These are phyloP conservation scores for Scartelaos histophorus DNA, from an alignment of 2,113 vertebrate species.

Conservation along the genomic window DNA sequence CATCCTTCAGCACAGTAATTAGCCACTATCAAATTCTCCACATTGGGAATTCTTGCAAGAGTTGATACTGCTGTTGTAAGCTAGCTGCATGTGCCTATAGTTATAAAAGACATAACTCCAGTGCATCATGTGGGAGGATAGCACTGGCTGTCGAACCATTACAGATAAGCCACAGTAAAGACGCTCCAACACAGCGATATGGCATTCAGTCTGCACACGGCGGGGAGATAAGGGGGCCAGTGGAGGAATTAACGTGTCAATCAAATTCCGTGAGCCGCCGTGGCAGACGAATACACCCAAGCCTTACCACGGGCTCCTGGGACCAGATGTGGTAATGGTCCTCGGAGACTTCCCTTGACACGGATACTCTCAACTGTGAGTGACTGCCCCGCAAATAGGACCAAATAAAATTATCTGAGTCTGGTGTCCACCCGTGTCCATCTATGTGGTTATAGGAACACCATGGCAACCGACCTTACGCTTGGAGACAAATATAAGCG, in stretches of 20 bases:
- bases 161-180: slow-evolving; percentile 60
- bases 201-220: slow-evolving; percentile 60
- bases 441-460: slow-evolving; percentile 26
- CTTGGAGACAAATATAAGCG: slow-evolving; percentile 16
- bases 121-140: slow-evolving; percentile 56
- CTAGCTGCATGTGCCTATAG: slow-evolving; percentile 16
- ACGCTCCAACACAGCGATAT: slow-evolving; percentile 50
- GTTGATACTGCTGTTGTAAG: background rate
- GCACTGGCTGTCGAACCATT: slow-evolving; percentile 64
- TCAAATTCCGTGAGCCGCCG: slow-evolving; percentile 47
- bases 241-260: slow-evolving; percentile 74
- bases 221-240: slow-evolving; percentile 60
- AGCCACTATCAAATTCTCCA: background rate
- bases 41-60: background rate
- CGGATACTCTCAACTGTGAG: slow-evolving; percentile 55
- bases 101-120: slow-evolving; percentile 27
- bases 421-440: slow-evolving; percentile 54
- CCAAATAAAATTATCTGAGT: slow-evolving; percentile 66
- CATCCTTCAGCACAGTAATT: background rate
- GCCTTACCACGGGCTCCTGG: slow-evolving; percentile 63
- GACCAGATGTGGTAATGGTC: slow-evolving; percentile 66
- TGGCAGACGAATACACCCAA: slow-evolving; percentile 52
- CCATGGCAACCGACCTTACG: slow-evolving; percentile 38
- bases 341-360: slow-evolving; percentile 57
- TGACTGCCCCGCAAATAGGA: slow-evolving; percentile 65